Evolutionary conservation across 2,888 invertebrate species (phyloP), one percentile per base, ranked within the genome.

Genomic region (Eristalis arbustorum): DNA sequence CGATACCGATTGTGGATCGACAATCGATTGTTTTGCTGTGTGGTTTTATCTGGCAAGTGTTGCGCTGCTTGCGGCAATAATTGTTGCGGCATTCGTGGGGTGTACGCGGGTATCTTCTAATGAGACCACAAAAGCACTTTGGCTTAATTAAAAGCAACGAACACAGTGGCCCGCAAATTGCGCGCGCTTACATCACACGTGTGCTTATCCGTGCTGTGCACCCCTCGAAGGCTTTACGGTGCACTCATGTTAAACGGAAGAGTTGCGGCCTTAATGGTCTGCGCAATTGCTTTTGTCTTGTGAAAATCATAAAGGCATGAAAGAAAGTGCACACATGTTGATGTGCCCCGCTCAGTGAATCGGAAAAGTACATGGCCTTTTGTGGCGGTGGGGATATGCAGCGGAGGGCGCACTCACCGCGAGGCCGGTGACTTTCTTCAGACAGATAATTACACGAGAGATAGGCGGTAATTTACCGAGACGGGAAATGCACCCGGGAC

Each of bases 241-340:
- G 57, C 73, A 81, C 59, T 22, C 72, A 76, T 63, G 81, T 49
- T 57, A 76, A 81, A 73, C 76, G 76, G 76, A 73, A 77, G 59
- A 76, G 49, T 62, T 68, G 66, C 57, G 62, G 57, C 18, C 28
- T 49, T 72, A 61, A 72, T 69, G 56, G 63, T 28, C 42, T 66
- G 61, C n/a, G n/a, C 73, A 74, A 74, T 74, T 77, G 59, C 67
- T 61, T 18, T 62, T 59, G 59, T 61, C 63, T 69, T 75, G 42
- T 74, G 18, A 34, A 62, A 72, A 18, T 34, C 75, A 73, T 14
- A 73, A 25, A 64, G 64, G 69, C 73, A 72, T 76, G 61, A 63
- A 73, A 82, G 82, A 85, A 82, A 85, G 85, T 81, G 73, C 82
- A 85, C 34, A 77, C 34, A 77, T 73, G 81, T 76, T 61, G 77